Percentiles rank a stretch among this genome's conserved stretches.
phyloP scores from a whole-genome alignment of 2,797 vertebrate species.

The Heteromormyrus szaboi region DNA sequence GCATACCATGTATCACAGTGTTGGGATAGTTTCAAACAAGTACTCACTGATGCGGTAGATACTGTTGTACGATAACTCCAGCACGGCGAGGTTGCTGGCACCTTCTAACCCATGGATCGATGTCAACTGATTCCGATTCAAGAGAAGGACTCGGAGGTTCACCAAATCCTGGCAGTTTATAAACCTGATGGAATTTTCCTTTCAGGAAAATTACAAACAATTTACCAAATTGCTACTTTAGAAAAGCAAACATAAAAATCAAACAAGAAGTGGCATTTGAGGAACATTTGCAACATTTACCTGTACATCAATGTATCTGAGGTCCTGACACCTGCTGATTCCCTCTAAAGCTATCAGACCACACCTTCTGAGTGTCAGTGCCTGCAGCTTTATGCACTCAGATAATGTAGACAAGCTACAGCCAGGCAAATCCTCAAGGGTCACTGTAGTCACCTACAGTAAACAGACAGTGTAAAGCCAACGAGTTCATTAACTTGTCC shows the following conservation, averaged over 20 bases:
- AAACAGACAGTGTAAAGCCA: background rate
- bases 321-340: conserved; percentile 60
- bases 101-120: conserved; percentile 76
- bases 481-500: background rate
- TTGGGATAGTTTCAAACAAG: background rate
- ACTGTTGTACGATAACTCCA: conserved; percentile 83
- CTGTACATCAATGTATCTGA: conserved; percentile 76
- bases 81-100: conserved; percentile 65
- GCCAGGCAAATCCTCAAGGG: conserved; percentile 69
- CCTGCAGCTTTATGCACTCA: conserved; percentile 66
- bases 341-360: conserved; percentile 71
- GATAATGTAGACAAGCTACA: conserved; percentile 72
- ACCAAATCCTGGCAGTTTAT: conserved; percentile 76
- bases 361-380: conserved; percentile 73
- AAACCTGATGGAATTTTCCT: conserved; percentile 81
- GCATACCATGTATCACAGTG: background rate
- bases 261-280: background rate
- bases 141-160: conserved; percentile 67
- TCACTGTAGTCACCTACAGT: conserved; percentile 71
- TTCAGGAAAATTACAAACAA: conserved; percentile 15
- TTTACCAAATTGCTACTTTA: background rate
- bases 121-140: conserved; percentile 75
- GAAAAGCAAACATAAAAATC: background rate
- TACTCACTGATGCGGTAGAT: conserved; percentile 84
- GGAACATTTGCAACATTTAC: conserved; percentile 46